Conservation (phyloP, 2,113 vertebrate genomes). For the Calypte anna region DNA sequence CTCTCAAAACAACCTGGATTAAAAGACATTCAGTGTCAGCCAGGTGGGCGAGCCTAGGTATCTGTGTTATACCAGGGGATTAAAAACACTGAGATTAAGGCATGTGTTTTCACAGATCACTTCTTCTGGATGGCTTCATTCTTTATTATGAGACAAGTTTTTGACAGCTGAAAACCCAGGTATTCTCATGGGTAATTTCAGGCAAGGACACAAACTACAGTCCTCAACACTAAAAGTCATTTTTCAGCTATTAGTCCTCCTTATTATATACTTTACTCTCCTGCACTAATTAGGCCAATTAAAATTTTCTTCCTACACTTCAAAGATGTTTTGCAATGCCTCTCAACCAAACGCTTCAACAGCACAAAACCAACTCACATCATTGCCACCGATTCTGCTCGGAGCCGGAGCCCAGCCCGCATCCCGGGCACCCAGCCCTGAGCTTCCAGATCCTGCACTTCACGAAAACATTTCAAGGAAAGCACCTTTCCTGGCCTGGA, state of each 20-base stretch:
- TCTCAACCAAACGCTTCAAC: neutral
- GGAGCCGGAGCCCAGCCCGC: rapidly evolving
- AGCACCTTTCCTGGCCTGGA: neutral
- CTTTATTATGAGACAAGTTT: neutral
- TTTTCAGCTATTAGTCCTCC: neutral
- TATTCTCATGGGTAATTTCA: neutral
- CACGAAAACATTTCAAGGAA: neutral
- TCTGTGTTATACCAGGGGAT: neutral
- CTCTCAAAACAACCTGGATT: neutral
- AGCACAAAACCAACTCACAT: rapidly evolving
- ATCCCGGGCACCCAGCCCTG: rapidly evolving
- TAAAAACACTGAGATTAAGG: neutral
- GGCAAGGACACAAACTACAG: neutral
- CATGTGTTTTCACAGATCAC: neutral
- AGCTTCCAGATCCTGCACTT: rapidly evolving
- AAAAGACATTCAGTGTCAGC: rapidly evolving
- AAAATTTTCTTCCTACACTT: neutral
- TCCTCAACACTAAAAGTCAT: neutral
- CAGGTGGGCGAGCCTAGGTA: neutral
- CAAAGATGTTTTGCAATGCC: neutral
- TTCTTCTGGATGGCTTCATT: neutral
- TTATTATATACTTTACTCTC: neutral
- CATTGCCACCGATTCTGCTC: neutral
- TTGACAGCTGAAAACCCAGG: neutral
- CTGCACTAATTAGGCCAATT: constrained; percentile 29